phyloP scores from a whole-genome alignment of 2,888 invertebrate species.

The Atrina japonica region DNA sequence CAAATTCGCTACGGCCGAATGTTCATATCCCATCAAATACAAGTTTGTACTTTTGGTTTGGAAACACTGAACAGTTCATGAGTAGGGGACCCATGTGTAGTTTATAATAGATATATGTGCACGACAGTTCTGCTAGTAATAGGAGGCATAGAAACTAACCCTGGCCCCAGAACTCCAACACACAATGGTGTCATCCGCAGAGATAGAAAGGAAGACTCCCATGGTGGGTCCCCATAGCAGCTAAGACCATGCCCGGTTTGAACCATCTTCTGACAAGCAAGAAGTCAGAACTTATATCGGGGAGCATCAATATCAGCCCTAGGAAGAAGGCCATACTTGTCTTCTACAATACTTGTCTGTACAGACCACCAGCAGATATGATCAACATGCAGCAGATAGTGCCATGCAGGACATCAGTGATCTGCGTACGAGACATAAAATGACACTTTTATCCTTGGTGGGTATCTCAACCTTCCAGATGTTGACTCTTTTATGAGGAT shows the following conservation, averaged over 20 bases:
- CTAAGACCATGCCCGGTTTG: conserved; percentile 1
- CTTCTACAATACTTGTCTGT: background rate
- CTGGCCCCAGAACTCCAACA: conserved; percentile 13
- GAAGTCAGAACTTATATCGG: conserved; percentile 12
- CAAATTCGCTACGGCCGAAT: background rate
- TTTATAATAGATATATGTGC: no score
- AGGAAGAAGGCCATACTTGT: background rate
- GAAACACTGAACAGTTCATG: no score
- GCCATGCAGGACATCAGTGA: no score
- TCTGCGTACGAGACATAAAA: no score
- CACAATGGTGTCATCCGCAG: conserved; percentile 13
- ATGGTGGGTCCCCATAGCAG: conserved; percentile 27
- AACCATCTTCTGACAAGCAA: conserved; percentile 6
- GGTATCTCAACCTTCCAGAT: no score
- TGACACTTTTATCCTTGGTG: no score
- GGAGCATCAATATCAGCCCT: background rate
- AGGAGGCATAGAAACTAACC: conserved; percentile 1
- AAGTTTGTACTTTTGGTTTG: no score
- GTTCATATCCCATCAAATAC: no score
- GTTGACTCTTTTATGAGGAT: conserved; percentile 3
- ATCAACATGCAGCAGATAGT: no score
- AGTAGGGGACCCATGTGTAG: no score
- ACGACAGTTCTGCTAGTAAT: no score
- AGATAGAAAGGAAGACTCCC: conserved; percentile 14
- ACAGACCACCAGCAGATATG: no score